Evolutionary conservation across 2,797 vertebrate species (phyloP).

Genomic region (Anolis apletophallus): DNA sequence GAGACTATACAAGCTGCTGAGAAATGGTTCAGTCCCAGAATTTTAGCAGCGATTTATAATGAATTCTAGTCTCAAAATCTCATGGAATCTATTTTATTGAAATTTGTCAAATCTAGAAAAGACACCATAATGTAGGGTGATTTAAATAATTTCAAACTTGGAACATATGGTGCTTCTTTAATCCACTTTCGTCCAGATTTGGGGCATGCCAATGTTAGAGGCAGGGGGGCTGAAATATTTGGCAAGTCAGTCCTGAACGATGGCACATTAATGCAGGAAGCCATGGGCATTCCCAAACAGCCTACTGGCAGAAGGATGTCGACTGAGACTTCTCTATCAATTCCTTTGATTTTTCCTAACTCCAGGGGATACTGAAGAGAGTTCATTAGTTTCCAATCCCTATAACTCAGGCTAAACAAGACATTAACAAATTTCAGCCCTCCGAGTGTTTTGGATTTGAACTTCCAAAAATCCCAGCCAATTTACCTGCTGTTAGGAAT

Average conservation of each 20-base stretch:
- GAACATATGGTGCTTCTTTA: neutral
- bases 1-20: too few species aligned
- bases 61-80: neutral
- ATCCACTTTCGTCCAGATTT: neutral
- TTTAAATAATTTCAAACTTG: neutral
- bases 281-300: neutral
- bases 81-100: neutral
- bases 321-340: neutral
- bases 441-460: too few species aligned
- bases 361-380: neutral
- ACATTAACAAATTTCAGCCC: too few species aligned
- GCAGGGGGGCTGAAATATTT: neutral
- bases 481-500: too few species aligned
- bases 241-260: neutral
- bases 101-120: neutral
- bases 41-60: neutral
- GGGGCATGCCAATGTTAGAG: neutral
- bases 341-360: neutral
- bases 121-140: neutral
- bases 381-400: neutral
- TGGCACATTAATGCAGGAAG: neutral
- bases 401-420: neutral
- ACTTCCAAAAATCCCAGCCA: too few species aligned
- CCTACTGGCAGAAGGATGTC: neutral
- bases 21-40: too few species aligned